These are phyloP conservation scores for Notarius quadriscutis DNA, from an alignment of 2,113 vertebrate species.

Conservation along the genomic window DNA sequence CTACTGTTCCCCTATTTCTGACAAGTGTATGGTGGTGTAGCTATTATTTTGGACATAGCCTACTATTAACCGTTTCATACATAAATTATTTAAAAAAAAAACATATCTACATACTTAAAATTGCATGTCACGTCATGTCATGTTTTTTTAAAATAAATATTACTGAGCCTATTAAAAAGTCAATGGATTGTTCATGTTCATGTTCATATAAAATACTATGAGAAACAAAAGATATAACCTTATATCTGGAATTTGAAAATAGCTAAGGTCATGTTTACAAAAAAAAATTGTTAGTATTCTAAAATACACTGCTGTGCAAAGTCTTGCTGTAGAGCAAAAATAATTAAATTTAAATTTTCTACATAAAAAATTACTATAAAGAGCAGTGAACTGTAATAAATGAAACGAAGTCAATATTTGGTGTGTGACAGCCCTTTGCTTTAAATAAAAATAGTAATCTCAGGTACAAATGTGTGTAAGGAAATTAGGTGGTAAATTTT, in stretches of 20 bases:
- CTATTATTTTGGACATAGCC: neutral
- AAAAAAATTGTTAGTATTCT: neutral
- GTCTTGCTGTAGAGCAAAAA: too few species aligned
- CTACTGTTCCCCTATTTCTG: too few species aligned
- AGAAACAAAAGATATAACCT: neutral
- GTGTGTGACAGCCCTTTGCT: too few species aligned
- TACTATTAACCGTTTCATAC: neutral
- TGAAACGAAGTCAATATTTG: too few species aligned
- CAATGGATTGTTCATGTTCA: neutral
- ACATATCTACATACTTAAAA: neutral
- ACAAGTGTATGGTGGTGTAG: neutral
- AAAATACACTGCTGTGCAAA: too few species aligned
- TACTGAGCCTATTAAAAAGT: neutral
- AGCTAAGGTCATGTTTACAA: neutral
- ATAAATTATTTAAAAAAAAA: neutral
- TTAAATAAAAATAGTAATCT: too few species aligned
- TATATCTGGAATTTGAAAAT: neutral
- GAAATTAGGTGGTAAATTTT: too few species aligned
- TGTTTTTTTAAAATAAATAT: neutral
- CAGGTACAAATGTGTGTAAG: too few species aligned
- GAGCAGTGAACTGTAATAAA: too few species aligned
- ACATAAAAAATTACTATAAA: too few species aligned
- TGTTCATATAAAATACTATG: neutral
- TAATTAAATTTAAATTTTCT: too few species aligned
- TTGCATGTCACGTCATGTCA: too few species aligned